Conservation (phyloP, 1,140 invertebrate genomes). For the Batillaria attramentaria region DNA sequence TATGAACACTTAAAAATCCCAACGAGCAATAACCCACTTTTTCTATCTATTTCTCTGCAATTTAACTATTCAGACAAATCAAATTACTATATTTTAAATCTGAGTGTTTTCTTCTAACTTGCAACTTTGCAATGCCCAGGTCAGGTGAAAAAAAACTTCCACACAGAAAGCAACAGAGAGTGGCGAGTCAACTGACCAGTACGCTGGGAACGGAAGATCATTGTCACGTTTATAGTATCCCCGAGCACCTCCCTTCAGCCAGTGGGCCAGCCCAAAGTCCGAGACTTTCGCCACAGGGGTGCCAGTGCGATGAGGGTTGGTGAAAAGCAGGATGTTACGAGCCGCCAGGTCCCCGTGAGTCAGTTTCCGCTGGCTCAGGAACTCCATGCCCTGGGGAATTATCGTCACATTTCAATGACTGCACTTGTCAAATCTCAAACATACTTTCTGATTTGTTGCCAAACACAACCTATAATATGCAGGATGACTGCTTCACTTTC, state of each 20-base stretch:
- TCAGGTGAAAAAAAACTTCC: too few species aligned
- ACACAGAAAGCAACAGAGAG: too few species aligned
- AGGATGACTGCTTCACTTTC: not conserved
- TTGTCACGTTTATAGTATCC: conserved; percentile 4
- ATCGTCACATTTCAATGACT: not conserved
- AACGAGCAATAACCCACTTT: too few species aligned
- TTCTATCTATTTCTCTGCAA: too few species aligned
- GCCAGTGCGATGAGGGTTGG: too few species aligned
- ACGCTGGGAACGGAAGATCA: not conserved
- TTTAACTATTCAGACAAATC: too few species aligned
- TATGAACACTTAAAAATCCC: too few species aligned
- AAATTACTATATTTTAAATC: too few species aligned
- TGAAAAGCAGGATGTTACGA: conserved; percentile 13
- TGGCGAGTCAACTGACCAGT: conserved; percentile 1
- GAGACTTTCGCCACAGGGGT: not conserved
- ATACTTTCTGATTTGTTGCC: not conserved
- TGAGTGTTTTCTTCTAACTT: too few species aligned
- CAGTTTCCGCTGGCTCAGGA: not conserved
- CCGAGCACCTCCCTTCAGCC: not conserved
- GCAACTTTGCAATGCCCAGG: too few species aligned
- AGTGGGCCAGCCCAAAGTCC: conserved; percentile 27
- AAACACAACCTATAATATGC: not conserved
- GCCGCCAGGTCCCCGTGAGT: conserved; percentile 28
- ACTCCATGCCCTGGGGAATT: conserved; percentile 25
- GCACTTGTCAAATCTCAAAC: not conserved